These are phyloP conservation scores for Pogonus chalceus DNA, from an alignment of 1,140 invertebrate species.

Conservation along the genomic window DNA sequence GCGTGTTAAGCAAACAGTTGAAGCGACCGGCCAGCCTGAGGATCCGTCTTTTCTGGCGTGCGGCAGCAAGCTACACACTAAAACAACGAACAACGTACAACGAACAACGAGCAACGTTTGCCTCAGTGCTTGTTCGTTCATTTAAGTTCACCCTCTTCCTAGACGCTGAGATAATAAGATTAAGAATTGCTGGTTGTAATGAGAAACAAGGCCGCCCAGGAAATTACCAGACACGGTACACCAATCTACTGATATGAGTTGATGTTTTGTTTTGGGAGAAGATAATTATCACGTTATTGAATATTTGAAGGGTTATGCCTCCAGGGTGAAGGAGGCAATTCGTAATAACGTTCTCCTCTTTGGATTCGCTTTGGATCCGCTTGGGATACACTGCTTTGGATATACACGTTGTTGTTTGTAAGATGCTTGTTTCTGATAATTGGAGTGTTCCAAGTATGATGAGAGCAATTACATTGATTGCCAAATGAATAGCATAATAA, in stretches of 20 bases:
- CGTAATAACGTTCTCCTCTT: background rate
- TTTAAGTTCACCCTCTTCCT: background rate
- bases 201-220: background rate
- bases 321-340: background rate
- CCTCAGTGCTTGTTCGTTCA: too few species aligned
- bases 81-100: too few species aligned
- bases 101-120: too few species aligned
- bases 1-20: too few species aligned
- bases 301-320: background rate
- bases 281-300: constrained; percentile 6
- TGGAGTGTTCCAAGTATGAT: background rate
- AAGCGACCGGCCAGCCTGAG: too few species aligned
- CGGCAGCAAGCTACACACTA: too few species aligned
- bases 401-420: background rate
- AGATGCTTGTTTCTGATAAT: background rate
- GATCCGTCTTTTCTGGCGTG: too few species aligned
- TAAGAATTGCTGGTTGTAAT: constrained; percentile 1
- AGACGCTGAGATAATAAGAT: background rate
- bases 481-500: background rate
- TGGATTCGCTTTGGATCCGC: too few species aligned
- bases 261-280: background rate
- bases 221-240: constrained; percentile 1
- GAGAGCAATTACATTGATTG: background rate
- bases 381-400: too few species aligned
- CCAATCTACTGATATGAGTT: constrained; percentile 5